Base-by-base conservation (phyloP, 2,797 vertebrate genomes). In the Enteromius treurensis region DNA sequence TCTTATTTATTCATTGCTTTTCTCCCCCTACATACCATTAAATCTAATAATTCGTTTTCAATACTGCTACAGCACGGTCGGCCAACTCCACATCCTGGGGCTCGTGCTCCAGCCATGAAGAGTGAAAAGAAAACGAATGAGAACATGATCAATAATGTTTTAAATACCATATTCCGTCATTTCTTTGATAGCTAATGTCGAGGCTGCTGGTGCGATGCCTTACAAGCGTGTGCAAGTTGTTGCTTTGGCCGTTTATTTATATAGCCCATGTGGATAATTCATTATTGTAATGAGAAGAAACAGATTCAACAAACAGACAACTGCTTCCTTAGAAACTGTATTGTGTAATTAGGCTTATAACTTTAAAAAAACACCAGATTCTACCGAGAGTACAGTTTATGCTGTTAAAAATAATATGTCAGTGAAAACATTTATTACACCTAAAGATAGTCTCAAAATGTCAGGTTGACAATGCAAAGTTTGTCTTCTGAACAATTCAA, bases 1-100 rank as follows among this genome's bases (percentile, higher is more conserved):
- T 90, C 88, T 92, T 94, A 93, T 94, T 94, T 95, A 95, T 95
- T 95, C 94, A 92, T 94, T 93, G 92, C 92, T 92, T 94, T 93
- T 90, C 89, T 91, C 89, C 80, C 85, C 84, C 77, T 85, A 91
- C 90, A 89, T 92, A 89, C 89, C 88, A 94, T 94, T 93, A 94
- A 93, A 94, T 93, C 90, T 91, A 92, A 94, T 94, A 88, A 90
- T 93, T 92, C 81, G 76, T 86, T 90, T 89, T 89, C 88, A 88
- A 85, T 83, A 86, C 84, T 86, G 81, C 85, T 65, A 81, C 77
- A 42, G 75, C 82, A 83, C 86, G 88, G 79, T 87, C 74, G 69
- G 82, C 83, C 85, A 82, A 90, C 88, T 89, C 88, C 81, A 67
- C 82, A 83, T 87, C 87, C 86, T 82, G 51, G 69, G 77, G 73